phyloP scores from a whole-genome alignment of 1,140 invertebrate species.

The Heliconius nattereri region DNA sequence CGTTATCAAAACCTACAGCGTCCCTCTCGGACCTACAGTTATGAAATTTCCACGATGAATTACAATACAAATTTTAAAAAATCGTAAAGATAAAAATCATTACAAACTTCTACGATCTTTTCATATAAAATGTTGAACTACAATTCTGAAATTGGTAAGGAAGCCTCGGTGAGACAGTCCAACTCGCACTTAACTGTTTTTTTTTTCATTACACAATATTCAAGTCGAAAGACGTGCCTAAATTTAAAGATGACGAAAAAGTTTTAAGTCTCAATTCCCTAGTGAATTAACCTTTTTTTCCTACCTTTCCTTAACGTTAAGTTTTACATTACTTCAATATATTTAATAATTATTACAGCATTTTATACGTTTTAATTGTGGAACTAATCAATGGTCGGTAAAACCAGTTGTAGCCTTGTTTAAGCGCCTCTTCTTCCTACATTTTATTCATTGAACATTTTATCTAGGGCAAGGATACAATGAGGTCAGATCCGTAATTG shows the following conservation, averaged over 20 bases:
- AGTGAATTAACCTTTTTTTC: not conserved
- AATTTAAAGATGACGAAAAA: not conserved
- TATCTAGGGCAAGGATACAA: slow-evolving; percentile 31
- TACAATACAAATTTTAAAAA: too few species aligned
- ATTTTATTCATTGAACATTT: slow-evolving; percentile 33
- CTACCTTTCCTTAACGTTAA: not conserved
- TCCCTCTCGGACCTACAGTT: too few species aligned
- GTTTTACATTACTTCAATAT: not conserved
- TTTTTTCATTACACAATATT: too few species aligned
- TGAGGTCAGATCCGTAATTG: slow-evolving; percentile 31
- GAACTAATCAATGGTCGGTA: slow-evolving; percentile 16
- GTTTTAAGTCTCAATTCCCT: not conserved
- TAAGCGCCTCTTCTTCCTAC: slow-evolving; percentile 25
- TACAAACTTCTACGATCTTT: too few species aligned
- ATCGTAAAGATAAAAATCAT: too few species aligned
- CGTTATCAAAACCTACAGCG: too few species aligned
- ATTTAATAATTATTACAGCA: too few species aligned
- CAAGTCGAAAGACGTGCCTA: not conserved
- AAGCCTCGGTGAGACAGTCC: too few species aligned
- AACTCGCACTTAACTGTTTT: too few species aligned
- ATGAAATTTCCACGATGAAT: too few species aligned
- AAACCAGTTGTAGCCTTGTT: slow-evolving; percentile 25
- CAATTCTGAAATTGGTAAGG: too few species aligned
- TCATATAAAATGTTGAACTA: too few species aligned
- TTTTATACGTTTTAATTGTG: not conserved